phyloP scores from a whole-genome alignment of 2,888 invertebrate genomes.

The Hirtodrosophila histrioides region DNA sequence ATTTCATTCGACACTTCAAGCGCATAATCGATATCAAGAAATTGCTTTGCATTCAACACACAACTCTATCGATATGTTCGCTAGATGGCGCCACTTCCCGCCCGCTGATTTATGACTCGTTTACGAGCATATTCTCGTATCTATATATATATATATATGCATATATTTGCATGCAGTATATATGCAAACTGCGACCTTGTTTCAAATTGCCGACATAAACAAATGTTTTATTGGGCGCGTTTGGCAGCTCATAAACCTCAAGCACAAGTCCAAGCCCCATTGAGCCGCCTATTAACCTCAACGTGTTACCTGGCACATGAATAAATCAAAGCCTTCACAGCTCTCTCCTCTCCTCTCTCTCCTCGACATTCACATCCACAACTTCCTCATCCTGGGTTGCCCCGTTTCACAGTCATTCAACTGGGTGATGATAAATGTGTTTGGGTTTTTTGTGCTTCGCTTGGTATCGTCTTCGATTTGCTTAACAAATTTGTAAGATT shows the following conservation, averaged over 20 bases:
- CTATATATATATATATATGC: too few species aligned
- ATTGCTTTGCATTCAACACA: constrained; percentile 20
- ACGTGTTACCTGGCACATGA: constrained; percentile 73
- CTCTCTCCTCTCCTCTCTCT: background rate
- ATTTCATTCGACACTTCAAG: background rate
- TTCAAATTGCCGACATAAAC: constrained; percentile 29
- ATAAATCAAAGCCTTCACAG: constrained; percentile 71
- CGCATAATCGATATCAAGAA: constrained; percentile 8
- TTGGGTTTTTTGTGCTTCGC: constrained; percentile 40
- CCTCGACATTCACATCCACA: too few species aligned
- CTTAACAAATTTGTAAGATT: constrained; percentile 80
- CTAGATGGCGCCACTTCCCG: constrained; percentile 41
- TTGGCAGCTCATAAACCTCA: constrained; percentile 57
- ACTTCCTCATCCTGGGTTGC: background rate
- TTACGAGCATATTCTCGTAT: constrained; percentile 1
- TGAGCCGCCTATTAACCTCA: constrained; percentile 73
- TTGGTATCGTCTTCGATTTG: constrained; percentile 72
- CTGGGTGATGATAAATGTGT: constrained; percentile 67
- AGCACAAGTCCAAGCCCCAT: constrained; percentile 35
- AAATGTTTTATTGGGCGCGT: constrained; percentile 56
- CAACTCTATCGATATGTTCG: constrained; percentile 2
- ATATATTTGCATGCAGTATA: constrained; percentile 6
- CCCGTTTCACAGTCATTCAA: constrained; percentile 33
- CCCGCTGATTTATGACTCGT: background rate
- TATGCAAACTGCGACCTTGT: constrained; percentile 34